A percentile compares a stretch with the other conserved stretches of the same genome.
phyloP scores from a whole-genome alignment of 2,888 invertebrate genomes.

The Mimas tiliae region DNA sequence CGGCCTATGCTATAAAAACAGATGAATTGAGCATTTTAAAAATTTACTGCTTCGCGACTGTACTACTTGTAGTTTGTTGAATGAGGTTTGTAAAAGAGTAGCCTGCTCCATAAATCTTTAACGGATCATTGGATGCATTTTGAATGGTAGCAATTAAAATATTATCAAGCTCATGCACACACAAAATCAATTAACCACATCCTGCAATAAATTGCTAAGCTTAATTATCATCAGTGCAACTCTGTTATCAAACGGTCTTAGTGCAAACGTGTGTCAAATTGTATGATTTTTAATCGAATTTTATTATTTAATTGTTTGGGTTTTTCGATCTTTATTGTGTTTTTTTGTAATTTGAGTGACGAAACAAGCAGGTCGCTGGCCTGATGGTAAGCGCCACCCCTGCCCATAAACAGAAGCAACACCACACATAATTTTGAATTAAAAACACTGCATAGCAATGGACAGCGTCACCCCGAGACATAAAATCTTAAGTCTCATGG shows the following conservation, averaged over 20 bases:
- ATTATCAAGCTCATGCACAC: slow-evolving; percentile 26
- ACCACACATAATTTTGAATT: too few species aligned
- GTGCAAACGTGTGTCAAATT: slow-evolving; percentile 8
- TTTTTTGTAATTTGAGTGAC: too few species aligned
- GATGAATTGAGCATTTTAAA: too few species aligned
- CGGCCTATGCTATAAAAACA: too few species aligned
- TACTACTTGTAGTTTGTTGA: background rate
- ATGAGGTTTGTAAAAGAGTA: background rate
- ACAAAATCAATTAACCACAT: slow-evolving; percentile 29
- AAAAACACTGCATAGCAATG: too few species aligned
- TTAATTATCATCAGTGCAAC: slow-evolving; percentile 24
- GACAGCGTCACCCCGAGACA: too few species aligned
- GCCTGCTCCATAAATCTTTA: slow-evolving; percentile 20
- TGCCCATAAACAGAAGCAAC: too few species aligned
- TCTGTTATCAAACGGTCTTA: slow-evolving; percentile 17
- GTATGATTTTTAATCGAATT: slow-evolving; percentile 2
- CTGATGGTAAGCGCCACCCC: too few species aligned
- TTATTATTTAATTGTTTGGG: background rate
- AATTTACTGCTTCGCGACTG: too few species aligned
- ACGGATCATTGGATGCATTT: slow-evolving; percentile 16
- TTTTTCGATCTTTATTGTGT: background rate
- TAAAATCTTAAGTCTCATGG: too few species aligned
- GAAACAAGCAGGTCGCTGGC: too few species aligned
- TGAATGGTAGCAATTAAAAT: slow-evolving; percentile 22
- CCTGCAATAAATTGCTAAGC: slow-evolving; percentile 28